Conservation (phyloP, 1,140 invertebrate species). For the Brachionus angularis region DNA sequence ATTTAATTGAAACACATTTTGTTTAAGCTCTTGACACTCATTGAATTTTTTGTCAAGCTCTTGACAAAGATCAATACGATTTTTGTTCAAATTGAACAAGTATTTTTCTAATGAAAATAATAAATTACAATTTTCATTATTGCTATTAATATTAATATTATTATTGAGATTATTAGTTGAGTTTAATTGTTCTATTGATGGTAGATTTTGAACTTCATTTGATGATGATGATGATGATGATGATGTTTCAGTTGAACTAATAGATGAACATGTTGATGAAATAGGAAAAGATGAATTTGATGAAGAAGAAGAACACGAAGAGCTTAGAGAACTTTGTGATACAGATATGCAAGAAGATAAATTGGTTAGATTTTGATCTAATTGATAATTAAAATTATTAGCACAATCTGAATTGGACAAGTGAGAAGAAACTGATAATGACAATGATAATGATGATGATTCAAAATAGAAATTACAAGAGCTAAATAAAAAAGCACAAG, state of each 20-base stretch:
- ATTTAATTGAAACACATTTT: neutral
- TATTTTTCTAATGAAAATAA: slow-evolving; percentile 2
- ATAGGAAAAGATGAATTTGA: neutral
- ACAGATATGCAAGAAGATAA: neutral
- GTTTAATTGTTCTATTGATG: neutral
- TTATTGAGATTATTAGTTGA: no score
- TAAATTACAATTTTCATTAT: neutral
- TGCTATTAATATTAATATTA: no score
- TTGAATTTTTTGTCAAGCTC: neutral
- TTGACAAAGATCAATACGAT: neutral
- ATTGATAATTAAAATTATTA: no score
- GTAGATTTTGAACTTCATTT: neutral
- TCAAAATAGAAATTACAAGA: no score
- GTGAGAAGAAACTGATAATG: neutral
- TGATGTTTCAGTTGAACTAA: no score
- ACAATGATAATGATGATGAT: no score
- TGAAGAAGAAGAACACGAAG: slow-evolving; percentile 17
- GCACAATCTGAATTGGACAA: neutral
- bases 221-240: neutral
- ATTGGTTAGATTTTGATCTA: neutral
- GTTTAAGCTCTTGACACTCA: neutral
- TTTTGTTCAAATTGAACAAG: neutral
- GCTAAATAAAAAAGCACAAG: no score
- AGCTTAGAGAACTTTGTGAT: neutral
- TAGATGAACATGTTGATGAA: neutral